A percentile compares a stretch with the other conserved stretches of the same genome.
These are phyloP conservation scores for Echiichthys vipera DNA, from an alignment of 2,797 vertebrate genomes.

Conservation along the genomic window DNA sequence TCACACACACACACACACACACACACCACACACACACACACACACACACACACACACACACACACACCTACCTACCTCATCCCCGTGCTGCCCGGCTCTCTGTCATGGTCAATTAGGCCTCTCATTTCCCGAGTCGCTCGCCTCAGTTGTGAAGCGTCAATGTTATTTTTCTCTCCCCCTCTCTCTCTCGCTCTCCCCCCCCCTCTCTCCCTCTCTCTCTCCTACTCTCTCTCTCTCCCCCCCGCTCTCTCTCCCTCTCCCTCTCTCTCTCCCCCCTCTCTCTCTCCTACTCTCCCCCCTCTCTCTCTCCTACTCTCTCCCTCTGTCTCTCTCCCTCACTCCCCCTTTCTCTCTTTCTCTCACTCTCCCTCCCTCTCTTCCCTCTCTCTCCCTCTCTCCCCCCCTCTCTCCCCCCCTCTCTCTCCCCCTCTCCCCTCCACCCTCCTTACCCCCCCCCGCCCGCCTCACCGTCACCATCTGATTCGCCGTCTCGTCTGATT, in stretches of 20 bases:
- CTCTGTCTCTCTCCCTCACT: constrained; percentile 5
- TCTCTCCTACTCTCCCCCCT: not conserved
- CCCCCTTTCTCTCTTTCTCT: not conserved
- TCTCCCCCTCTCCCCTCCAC: not conserved
- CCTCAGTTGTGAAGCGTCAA: constrained; percentile 60
- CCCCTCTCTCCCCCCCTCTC: not conserved
- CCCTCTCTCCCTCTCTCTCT: not conserved
- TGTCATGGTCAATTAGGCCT: constrained; percentile 75
- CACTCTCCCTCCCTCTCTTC: not conserved
- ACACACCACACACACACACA: constrained; percentile 2
- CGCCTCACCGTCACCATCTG: constrained; percentile 27
- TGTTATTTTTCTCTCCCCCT: constrained; percentile 61
- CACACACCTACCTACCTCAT: constrained; percentile 20
- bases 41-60: constrained; percentile 22
- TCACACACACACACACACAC: constrained; percentile 5
- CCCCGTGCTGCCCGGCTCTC: constrained; percentile 34
- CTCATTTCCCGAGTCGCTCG: constrained; percentile 70
- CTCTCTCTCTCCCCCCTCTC: not conserved
- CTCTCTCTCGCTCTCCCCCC: not conserved
- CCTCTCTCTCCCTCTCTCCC: not conserved
- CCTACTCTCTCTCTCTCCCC: not conserved
- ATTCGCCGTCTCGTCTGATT: constrained; percentile 58
- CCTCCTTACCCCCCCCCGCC: not conserved
- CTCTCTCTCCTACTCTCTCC: not conserved
- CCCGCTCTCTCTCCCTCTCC: not conserved